Conservation (phyloP, 2,113 vertebrate species). For the Hippocampus zosterae region DNA sequence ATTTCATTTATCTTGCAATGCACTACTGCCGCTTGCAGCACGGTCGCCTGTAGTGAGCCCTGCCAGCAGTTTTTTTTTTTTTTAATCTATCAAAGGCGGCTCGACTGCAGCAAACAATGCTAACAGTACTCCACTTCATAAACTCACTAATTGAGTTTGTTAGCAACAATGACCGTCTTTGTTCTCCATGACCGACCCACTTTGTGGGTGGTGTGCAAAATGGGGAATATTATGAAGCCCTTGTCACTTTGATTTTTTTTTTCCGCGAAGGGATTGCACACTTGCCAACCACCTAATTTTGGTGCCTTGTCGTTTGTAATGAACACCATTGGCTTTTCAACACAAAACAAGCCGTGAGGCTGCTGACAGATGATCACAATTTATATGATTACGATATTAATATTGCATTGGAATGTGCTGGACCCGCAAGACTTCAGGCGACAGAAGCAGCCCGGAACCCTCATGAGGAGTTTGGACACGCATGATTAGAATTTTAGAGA, state of each 20-base stretch:
- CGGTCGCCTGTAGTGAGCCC: background rate
- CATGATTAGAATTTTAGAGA: no score
- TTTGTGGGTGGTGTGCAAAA: conserved; percentile 5
- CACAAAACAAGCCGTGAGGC: background rate
- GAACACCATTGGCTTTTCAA: background rate
- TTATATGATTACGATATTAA: background rate
- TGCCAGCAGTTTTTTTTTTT: conserved; percentile 57
- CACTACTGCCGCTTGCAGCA: background rate
- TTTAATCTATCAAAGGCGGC: conserved; percentile 65
- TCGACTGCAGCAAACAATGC: conserved; percentile 63
- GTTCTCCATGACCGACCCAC: conserved; percentile 8
- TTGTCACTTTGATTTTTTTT: conserved; percentile 7
- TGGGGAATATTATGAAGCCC: background rate
- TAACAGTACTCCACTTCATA: conserved; percentile 55
- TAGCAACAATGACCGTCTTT: background rate
- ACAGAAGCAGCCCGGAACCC: conserved; percentile 42
- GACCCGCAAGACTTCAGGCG: conserved; percentile 60
- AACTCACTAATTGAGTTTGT: conserved; percentile 1
- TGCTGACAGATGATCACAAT: background rate
- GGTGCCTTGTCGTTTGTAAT: conserved; percentile 15
- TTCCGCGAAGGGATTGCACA: conserved; percentile 36
- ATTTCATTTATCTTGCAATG: background rate
- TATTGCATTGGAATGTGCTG: background rate
- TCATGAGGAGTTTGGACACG: no score
- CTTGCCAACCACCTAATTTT: conserved; percentile 19